Conservation (phyloP, 2,888 invertebrate species). For the Pristionchus mayeri region DNA sequence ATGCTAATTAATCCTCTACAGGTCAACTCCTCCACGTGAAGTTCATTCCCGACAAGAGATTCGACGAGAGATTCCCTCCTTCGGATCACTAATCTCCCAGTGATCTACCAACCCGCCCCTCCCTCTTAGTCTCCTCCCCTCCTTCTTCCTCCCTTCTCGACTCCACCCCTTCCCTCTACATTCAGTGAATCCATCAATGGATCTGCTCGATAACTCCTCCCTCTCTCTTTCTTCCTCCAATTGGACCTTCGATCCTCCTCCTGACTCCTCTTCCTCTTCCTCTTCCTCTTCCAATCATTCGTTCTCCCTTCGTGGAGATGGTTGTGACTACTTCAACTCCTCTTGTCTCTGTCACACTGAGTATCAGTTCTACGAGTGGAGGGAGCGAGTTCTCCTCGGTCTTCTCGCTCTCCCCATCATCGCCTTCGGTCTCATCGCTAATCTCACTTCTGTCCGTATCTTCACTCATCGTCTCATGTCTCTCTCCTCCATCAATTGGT, state of each 20-base stretch:
- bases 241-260: not conserved
- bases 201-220: slow-evolving; percentile 2
- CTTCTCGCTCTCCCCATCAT: slow-evolving; percentile 69
- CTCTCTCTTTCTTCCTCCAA: not conserved
- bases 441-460: slow-evolving; percentile 68
- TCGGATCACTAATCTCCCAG: not conserved
- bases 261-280: not conserved
- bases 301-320: not conserved
- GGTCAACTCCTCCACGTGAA: slow-evolving; percentile 45
- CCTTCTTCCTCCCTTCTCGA: not conserved
- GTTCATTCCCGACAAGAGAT: slow-evolving; percentile 38
- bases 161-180: not conserved
- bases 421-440: slow-evolving; percentile 68
- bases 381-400: slow-evolving; percentile 66
- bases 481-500: slow-evolving; percentile 71
- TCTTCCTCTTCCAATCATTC: not conserved
- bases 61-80: slow-evolving; percentile 32
- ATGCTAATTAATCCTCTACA: slow-evolving; percentile 4
- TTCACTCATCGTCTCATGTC: slow-evolving; percentile 72
- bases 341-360: slow-evolving; percentile 68
- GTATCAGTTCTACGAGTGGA: slow-evolving; percentile 67
- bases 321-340: slow-evolving; percentile 61
- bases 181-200: not conserved
- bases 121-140: not conserved
- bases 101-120: not conserved